phyloP scores from a whole-genome alignment of 2,113 vertebrate genomes.

The Eurypyga helias region DNA sequence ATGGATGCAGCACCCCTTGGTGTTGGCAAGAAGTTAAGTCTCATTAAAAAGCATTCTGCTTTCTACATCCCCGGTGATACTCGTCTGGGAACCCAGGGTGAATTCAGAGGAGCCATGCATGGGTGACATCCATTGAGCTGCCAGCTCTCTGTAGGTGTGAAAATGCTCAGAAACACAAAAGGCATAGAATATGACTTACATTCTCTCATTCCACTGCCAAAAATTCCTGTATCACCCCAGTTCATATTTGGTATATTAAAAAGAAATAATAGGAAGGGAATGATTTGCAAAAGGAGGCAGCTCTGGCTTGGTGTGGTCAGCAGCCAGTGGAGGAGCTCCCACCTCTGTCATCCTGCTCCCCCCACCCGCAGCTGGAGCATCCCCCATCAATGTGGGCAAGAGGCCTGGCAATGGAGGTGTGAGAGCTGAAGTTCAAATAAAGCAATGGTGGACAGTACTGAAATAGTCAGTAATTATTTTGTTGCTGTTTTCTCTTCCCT shows the following conservation, averaged over 20 bases:
- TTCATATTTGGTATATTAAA: neutral
- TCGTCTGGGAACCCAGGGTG: neutral
- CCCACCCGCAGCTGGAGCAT: neutral
- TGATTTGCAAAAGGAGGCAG: neutral
- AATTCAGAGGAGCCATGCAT: neutral
- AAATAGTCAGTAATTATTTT: neutral
- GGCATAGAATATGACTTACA: neutral
- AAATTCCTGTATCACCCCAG: neutral
- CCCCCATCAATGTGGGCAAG: neutral
- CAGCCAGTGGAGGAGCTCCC: neutral
- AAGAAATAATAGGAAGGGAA: neutral
- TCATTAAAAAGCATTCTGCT: neutral
- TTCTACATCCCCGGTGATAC: neutral
- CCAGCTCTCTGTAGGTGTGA: neutral
- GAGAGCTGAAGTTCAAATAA: neutral
- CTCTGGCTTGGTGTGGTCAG: accelerated
- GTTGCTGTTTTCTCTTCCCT: neutral
- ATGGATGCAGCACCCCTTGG: neutral
- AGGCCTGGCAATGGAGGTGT: neutral
- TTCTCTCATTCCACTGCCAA: neutral
- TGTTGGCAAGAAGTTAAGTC: neutral
- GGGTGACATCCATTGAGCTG: neutral
- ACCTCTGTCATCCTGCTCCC: neutral
- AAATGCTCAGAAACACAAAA: neutral
- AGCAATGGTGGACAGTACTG: neutral